Conservation (phyloP, 2,113 vertebrate species). For the Pseudonaja textilis region DNA sequence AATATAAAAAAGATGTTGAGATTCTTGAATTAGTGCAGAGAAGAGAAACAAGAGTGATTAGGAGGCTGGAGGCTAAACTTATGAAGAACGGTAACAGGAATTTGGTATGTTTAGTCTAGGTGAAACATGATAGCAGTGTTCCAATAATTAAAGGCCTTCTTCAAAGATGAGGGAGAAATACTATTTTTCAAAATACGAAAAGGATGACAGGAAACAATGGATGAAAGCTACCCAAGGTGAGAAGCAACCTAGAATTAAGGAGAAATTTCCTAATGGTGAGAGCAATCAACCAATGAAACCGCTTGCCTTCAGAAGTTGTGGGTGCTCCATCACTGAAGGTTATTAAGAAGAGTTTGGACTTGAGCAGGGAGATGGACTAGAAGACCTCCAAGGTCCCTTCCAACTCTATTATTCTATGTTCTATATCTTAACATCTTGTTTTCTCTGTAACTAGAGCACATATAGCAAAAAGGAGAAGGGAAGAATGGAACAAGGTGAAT, state of each 20-base stretch:
- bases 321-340: no score
- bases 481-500: background rate
- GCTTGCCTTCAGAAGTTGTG: background rate
- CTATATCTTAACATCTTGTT: background rate
- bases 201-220: background rate
- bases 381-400: no score
- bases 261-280: background rate
- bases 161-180: background rate
- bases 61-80: no score
- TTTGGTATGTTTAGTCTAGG: background rate
- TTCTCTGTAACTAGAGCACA: conserved; percentile 6
- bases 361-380: no score
- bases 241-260: background rate
- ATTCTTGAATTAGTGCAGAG: no score
- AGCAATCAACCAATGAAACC: background rate
- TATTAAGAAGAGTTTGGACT: no score
- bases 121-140: background rate
- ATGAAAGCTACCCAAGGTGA: background rate
- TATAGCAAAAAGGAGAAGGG: background rate
- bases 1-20: no score
- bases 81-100: background rate
- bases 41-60: no score
- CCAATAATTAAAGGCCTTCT: background rate
- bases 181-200: background rate
- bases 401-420: no score